Conservation (phyloP, 2,797 vertebrate genomes). For the Nothura maculosa region DNA sequence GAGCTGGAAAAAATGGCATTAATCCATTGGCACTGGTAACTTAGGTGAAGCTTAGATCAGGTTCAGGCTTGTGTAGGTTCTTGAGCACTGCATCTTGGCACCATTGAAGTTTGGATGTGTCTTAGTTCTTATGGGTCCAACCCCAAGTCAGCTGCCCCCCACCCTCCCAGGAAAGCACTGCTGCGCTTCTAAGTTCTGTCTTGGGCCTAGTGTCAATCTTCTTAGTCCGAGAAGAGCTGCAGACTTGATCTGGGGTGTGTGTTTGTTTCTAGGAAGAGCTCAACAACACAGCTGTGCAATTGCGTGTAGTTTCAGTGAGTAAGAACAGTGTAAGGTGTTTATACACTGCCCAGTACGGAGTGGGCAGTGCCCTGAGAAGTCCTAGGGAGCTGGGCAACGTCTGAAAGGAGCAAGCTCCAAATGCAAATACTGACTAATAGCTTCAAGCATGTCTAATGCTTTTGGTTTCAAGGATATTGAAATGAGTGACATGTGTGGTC, state of each 20-base stretch:
- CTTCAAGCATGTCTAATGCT: slow-evolving; percentile 34
- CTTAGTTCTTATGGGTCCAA: neutral
- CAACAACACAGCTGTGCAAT: neutral
- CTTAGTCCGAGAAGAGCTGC: neutral
- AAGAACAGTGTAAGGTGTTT: neutral
- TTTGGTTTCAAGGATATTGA: slow-evolving; percentile 11
- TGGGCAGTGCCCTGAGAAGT: neutral
- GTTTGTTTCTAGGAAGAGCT: neutral
- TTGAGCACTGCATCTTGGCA: neutral
- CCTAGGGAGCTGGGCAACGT: accelerated
- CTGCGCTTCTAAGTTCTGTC: neutral
- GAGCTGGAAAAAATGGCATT: neutral
- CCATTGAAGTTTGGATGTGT: neutral
- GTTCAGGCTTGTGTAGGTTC: neutral
- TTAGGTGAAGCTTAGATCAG: neutral
- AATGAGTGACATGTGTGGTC: neutral
- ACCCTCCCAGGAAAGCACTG: neutral
- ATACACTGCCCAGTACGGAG: neutral
- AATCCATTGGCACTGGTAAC: too few species aligned
- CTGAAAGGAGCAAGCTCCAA: neutral
- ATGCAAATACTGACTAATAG: slow-evolving; percentile 10
- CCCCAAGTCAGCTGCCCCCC: neutral
- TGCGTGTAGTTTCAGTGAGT: neutral
- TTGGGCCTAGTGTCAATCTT: neutral
- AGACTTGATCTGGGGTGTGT: neutral